phyloP scores from a whole-genome alignment of 2,113 vertebrate species.

The Willisornis vidua region DNA sequence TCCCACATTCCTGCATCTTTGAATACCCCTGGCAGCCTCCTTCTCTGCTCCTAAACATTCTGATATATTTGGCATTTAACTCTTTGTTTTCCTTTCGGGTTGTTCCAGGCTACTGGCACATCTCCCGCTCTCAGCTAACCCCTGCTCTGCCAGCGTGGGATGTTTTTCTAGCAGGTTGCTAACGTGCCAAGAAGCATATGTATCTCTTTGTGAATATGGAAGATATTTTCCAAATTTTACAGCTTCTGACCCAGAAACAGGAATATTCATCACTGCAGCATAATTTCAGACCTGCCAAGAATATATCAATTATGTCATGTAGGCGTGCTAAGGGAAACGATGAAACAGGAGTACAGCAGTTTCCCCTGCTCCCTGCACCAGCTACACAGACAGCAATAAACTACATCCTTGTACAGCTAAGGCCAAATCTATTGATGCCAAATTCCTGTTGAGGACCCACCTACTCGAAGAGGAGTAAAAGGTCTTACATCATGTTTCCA shows the following conservation, averaged over 20 bases:
- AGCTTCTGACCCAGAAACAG: slow-evolving; percentile 58
- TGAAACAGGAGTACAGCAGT: background rate
- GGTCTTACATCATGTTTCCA: background rate
- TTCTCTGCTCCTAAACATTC: background rate
- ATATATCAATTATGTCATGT: slow-evolving; percentile 34
- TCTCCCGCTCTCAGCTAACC: slow-evolving; percentile 27
- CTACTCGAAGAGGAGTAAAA: background rate
- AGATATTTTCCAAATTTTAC: slow-evolving; percentile 49
- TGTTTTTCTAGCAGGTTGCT: slow-evolving; percentile 41
- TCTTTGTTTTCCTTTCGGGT: background rate
- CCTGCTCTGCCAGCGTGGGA: slow-evolving; percentile 40
- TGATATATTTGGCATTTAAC: slow-evolving; percentile 30
- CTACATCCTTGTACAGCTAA: background rate
- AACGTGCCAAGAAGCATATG: slow-evolving; percentile 39
- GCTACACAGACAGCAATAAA: background rate
- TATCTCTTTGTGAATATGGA: slow-evolving; percentile 28
- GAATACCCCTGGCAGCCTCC: background rate
- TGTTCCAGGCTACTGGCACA: slow-evolving; percentile 15
- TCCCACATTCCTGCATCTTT: background rate
- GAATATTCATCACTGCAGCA: slow-evolving; percentile 55
- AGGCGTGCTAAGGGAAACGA: background rate
- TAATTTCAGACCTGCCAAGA: slow-evolving; percentile 63
- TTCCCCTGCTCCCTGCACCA: background rate
- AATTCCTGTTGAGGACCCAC: background rate
- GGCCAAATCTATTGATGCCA: background rate